phyloP scores from a whole-genome alignment of 2,888 invertebrate species.

The Tuta absoluta region DNA sequence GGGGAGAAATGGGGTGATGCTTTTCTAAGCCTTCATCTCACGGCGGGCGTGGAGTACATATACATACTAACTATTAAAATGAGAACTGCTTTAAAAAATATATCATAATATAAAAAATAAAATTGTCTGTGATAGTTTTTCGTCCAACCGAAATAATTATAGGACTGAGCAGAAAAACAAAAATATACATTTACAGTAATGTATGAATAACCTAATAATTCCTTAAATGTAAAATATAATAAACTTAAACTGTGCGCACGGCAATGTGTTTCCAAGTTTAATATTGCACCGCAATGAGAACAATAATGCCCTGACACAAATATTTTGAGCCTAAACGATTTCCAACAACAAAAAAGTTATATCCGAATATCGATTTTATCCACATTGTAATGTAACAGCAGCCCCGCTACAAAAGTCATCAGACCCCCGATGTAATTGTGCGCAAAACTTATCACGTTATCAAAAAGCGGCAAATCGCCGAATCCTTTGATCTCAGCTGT shows the following conservation, averaged over 20 bases:
- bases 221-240: neutral
- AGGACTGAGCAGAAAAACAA: too few relatives aligned
- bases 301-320: neutral
- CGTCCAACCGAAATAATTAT: too few relatives aligned
- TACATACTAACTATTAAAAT: too few relatives aligned
- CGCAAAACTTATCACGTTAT: slow-evolving; percentile 79
- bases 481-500: slow-evolving; percentile 73
- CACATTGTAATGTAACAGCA: neutral
- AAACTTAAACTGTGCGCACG: neutral
- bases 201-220: too few relatives aligned
- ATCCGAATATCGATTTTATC: neutral
- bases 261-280: neutral
- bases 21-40: too few relatives aligned
- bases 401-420: slow-evolving; percentile 43
- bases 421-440: slow-evolving; percentile 60
- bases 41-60: too few relatives aligned
- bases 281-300: neutral
- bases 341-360: neutral
- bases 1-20: too few relatives aligned
- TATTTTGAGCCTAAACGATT: neutral
- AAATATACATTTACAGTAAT: too few relatives aligned
- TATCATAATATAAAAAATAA: too few relatives aligned
- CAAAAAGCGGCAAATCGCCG: slow-evolving; percentile 75
- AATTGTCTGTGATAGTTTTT: too few relatives aligned
- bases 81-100: too few relatives aligned